Evolutionary conservation across 2,888 invertebrate species (phyloP).

Genomic region (Arenicola marina): DNA sequence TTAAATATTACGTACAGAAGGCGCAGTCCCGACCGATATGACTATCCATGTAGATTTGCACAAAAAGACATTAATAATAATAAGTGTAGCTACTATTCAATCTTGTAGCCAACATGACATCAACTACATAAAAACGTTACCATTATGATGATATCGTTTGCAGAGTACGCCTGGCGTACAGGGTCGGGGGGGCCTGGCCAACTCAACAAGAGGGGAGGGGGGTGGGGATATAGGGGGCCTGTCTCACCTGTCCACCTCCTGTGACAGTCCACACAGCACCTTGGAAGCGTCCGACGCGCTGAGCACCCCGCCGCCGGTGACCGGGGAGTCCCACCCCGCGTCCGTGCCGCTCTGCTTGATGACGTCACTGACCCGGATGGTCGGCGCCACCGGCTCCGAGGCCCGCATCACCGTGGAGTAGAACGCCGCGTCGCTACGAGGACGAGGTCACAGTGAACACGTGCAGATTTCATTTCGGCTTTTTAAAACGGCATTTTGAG

Average conservation of each 20-base stretch:
- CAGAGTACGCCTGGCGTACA: too few species aligned
- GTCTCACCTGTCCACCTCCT: slow-evolving; percentile 77
- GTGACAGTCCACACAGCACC: slow-evolving; percentile 85
- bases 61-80: too few species aligned
- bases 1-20: too few species aligned
- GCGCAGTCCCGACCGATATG: too few species aligned
- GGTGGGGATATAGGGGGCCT: not conserved
- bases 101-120: too few species aligned
- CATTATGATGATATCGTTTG: too few species aligned
- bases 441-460: not conserved
- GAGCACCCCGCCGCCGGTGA: slow-evolving; percentile 63
- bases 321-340: slow-evolving; percentile 63
- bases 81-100: too few species aligned
- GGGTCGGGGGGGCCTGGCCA: too few species aligned
- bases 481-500: too few species aligned
- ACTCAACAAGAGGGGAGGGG: too few species aligned
- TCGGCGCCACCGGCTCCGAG: slow-evolving; percentile 58
- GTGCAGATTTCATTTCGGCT: not conserved
- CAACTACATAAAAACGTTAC: too few species aligned
- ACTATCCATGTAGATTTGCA: too few species aligned
- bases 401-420: slow-evolving; percentile 56
- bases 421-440: slow-evolving; percentile 21
- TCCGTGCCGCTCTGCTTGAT: slow-evolving; percentile 65
- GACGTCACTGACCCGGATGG: slow-evolving; percentile 74
- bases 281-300: slow-evolving; percentile 78